A percentile compares a stretch with the other conserved stretches of the same genome.
phyloP scores from a whole-genome alignment of 2,113 vertebrate species.

The Oryzias melastigma region DNA sequence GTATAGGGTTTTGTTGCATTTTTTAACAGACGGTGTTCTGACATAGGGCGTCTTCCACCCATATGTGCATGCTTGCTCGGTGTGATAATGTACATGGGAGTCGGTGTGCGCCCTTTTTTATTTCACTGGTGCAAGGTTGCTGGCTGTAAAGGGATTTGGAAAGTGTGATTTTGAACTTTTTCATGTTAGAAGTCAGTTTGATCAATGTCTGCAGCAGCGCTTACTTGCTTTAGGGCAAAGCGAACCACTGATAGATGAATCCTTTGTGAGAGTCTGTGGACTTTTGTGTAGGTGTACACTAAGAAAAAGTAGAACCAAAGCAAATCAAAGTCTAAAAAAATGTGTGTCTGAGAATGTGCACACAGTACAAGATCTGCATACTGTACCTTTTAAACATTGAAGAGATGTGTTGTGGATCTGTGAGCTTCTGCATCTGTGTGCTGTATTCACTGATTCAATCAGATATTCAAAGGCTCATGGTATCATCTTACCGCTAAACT shows the following conservation, averaged over 20 bases:
- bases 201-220: conserved; percentile 80
- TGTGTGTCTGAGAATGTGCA: conserved; percentile 30
- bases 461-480: conserved; percentile 61
- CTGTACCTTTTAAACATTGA: conserved; percentile 28
- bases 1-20: conserved; percentile 7
- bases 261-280: conserved; percentile 65
- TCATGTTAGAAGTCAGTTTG: conserved; percentile 81
- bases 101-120: conserved; percentile 31
- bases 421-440: conserved; percentile 28
- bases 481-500: conserved; percentile 59
- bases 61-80: not conserved
- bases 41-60: conserved; percentile 17
- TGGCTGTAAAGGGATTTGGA: conserved; percentile 72
- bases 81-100: conserved; percentile 26
- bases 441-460: conserved; percentile 52
- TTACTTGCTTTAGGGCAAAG: conserved; percentile 73
- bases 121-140: conserved; percentile 52
- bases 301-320: conserved; percentile 54
- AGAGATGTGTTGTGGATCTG: conserved; percentile 38
- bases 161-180: conserved; percentile 75
- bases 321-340: conserved; percentile 47
- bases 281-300: conserved; percentile 69
- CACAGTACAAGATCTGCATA: conserved; percentile 32
- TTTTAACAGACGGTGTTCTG: conserved; percentile 2
- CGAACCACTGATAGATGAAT: conserved; percentile 77